Evolutionary conservation across 2,797 vertebrate species (phyloP), one percentile per base, ranked within the genome.

Genomic region (Notolepis coatsorum): DNA sequence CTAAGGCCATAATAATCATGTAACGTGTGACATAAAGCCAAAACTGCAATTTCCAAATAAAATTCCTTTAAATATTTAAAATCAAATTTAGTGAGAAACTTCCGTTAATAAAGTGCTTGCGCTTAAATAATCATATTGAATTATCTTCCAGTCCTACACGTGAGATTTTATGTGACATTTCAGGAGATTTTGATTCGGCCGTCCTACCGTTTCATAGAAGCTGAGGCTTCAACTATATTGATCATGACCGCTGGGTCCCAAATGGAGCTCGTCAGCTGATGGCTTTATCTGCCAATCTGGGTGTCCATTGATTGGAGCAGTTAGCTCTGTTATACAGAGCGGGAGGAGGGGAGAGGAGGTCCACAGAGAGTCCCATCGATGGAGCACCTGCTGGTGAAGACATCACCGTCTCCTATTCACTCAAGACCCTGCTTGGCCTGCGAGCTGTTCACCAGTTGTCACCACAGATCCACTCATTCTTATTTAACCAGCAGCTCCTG

Each of bases 241-340:
- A 93, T 91, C 71, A 30, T 21, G 33, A 60, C 37, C 56, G 65
- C 76, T 59, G 62, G 54, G 35, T 65, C 65, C 62, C 75, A 73
- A 82, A 84, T 80, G 77, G 58, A 54, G 53, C 72, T 87, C 42
- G 55, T 77, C 82, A 82, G 83, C 74, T 89, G 88, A 91, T 84
- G 82, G 79, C 87, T 90, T 87, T 86, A 89, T 93, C 79, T 63
- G 81, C 86, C 87, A 71, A 59, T 88, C 82, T 52, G 28, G 37
- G 69, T 70, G 70, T 75, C 52, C 77, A 89, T 91, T 87, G 89
- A 92, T 89, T 81, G 73, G 56, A 79, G 71, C 73, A 68, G 75
- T 73, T 85, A 71, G 70, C 72, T 73, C 68, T 73, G 63, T 76
- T 72, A 73, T 79, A 62, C 74, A 71, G 73, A 56, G 54, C 53